Evolutionary conservation across 2,113 vertebrate genomes (phyloP).

Genomic region (Paracanthobrama guichenoti): DNA sequence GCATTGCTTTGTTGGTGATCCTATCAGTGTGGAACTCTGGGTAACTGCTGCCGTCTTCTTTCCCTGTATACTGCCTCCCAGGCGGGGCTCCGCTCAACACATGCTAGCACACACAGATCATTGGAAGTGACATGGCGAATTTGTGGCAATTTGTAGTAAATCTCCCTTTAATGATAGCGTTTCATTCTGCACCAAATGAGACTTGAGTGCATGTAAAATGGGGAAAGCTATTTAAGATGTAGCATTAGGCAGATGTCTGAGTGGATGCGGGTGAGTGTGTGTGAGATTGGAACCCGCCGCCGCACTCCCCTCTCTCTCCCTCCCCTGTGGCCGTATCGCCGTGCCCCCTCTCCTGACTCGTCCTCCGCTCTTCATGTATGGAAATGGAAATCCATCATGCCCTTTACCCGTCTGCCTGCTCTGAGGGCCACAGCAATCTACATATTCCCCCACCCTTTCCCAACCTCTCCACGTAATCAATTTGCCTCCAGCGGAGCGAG

Average conservation of each 20-base stretch:
- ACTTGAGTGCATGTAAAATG: constrained; percentile 87
- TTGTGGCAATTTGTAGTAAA: constrained; percentile 96
- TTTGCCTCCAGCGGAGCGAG: constrained; percentile 68
- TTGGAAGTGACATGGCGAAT: constrained; percentile 97
- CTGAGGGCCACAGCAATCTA: constrained; percentile 74
- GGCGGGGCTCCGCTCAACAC: constrained; percentile 26
- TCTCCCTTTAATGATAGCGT: constrained; percentile 93
- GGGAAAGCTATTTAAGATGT: constrained; percentile 85
- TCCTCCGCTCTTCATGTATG: constrained; percentile 62
- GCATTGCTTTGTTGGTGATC: background rate
- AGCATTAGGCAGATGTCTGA: constrained; percentile 81
- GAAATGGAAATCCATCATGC: constrained; percentile 77
- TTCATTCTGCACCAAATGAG: constrained; percentile 86
- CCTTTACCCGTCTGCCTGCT: constrained; percentile 73
- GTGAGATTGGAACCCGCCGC: constrained; percentile 80
- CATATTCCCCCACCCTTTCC: constrained; percentile 64
- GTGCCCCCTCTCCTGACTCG: constrained; percentile 28
- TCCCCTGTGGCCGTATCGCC: constrained; percentile 30
- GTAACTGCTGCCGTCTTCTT: constrained; percentile 26
- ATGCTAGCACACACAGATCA: constrained; percentile 74
- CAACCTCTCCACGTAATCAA: constrained; percentile 69
- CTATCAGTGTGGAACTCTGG: constrained; percentile 60
- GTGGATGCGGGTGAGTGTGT: constrained; percentile 73
- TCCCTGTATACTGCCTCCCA: constrained; percentile 20
- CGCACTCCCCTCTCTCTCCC: constrained; percentile 59